These are phyloP conservation scores for Aplidium turbinatum DNA, from an alignment of 23 tunicate genomes.

Conservation along the genomic window DNA sequence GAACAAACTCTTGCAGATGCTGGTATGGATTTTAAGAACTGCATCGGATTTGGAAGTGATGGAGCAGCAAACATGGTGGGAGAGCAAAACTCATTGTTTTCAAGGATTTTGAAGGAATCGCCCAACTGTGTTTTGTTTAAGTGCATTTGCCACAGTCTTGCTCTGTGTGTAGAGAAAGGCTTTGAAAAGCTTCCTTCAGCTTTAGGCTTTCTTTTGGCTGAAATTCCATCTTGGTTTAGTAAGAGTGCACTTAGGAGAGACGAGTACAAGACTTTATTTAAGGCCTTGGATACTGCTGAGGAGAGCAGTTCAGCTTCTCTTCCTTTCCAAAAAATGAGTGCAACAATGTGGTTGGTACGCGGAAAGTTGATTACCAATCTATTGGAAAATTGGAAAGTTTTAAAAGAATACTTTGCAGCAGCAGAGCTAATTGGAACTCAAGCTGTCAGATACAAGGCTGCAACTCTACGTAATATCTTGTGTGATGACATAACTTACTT, in stretches of 20 bases:
- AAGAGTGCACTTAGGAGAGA: conserved; percentile 4
- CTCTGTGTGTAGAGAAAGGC: conserved; percentile 11
- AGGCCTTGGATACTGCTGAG: too few relatives aligned
- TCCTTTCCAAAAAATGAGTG: not conserved
- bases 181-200: conserved; percentile 1
- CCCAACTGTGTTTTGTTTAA: not conserved
- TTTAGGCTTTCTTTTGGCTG: not conserved
- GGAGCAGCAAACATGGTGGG: conserved; percentile 9
- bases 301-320: not conserved
- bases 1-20: not conserved
- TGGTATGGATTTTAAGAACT: conserved; percentile 6
- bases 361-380: too few relatives aligned
- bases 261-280: too few relatives aligned
- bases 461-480: too few relatives aligned
- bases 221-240: not conserved
- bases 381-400: too few relatives aligned
- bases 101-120: not conserved
- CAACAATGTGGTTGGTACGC: too few relatives aligned
- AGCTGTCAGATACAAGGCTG: too few relatives aligned
- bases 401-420: too few relatives aligned
- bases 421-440: too few relatives aligned
- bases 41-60: not conserved
- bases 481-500: too few relatives aligned
- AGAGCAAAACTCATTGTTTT: not conserved
- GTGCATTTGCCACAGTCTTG: conserved; percentile 4